Evolutionary conservation across 2,797 vertebrate species (phyloP).

Genomic region (Syngnathus rostellatus): DNA sequence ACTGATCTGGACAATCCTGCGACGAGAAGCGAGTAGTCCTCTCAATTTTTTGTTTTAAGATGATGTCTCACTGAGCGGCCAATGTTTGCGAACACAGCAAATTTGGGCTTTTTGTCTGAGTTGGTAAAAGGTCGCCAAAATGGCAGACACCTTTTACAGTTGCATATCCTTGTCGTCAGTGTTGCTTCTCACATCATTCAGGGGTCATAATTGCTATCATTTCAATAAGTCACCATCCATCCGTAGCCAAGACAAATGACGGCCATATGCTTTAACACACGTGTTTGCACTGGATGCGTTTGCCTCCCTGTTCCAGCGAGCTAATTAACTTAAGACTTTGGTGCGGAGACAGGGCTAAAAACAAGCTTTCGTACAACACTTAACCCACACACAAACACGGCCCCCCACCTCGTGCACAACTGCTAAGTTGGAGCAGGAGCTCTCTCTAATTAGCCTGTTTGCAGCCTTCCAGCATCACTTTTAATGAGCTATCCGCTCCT

Average conservation of each 20-base stretch:
- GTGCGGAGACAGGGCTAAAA: slow-evolving; percentile 28
- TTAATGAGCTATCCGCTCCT: slow-evolving; percentile 70
- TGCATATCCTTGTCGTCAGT: background rate
- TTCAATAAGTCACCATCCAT: slow-evolving; percentile 17
- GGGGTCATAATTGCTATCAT: slow-evolving; percentile 11
- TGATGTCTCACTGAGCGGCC: no score
- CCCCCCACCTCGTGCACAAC: slow-evolving; percentile 45
- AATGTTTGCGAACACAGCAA: no score
- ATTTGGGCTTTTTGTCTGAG: no score
- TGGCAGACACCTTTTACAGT: background rate
- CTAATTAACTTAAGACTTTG: slow-evolving; percentile 50
- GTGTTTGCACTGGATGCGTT: slow-evolving; percentile 19
- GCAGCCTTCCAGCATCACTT: slow-evolving; percentile 61
- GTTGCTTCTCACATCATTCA: slow-evolving; percentile 6
- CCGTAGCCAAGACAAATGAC: slow-evolving; percentile 22
- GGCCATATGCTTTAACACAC: slow-evolving; percentile 28
- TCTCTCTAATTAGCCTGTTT: slow-evolving; percentile 68
- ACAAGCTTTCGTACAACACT: slow-evolving; percentile 43
- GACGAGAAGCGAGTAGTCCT: slow-evolving; percentile 6
- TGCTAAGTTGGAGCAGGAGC: slow-evolving; percentile 57
- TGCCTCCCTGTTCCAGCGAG: slow-evolving; percentile 30
- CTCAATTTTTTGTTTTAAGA: background rate
- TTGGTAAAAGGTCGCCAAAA: no score
- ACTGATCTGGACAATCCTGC: slow-evolving; percentile 20
- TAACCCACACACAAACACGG: slow-evolving; percentile 43